Evolutionary conservation across 2,888 invertebrate genomes (phyloP), one percentile per base, ranked within the genome.

Genomic region (Helobdella robusta): DNA sequence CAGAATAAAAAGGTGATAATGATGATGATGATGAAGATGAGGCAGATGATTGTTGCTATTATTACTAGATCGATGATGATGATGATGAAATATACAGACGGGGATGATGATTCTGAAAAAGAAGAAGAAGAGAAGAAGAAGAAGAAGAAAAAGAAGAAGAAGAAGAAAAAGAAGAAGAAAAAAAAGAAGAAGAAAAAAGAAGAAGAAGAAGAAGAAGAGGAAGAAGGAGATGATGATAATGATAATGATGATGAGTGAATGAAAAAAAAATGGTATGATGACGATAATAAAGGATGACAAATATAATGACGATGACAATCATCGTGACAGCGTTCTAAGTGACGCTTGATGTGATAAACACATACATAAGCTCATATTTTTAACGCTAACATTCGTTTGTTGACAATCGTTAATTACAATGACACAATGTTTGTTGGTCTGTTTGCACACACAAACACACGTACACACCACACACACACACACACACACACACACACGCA

Each of bases 91-190:
- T 25, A 52, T 50, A 54, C 8, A 66, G 66, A 34, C 25, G 54
- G 65, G 40, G 34, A 34, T 35, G 40, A 54, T 28, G 32, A 15
- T 35, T 25, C 32, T 11, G 35, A 25, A 65, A 6, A n/a, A 36
- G 40, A 36, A 35, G 52, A 40, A 35, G 40, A 46, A 40, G 20
- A 32, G 35, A 48, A n/a, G 20, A 44, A 28, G 66, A n/a, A 35
- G 23, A 30, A 18, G 52, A 65, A 66, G 50, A 30, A 28, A 66
- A 23, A 60, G 60, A 63, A 58, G 58, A 34, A 61, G 63, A 60
- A 20, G 15, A 28, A 28, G 23, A n/a, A 34, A 63, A 36, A 62
- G 18, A 64, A 59, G 35, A 60, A 62, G 58, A 15, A n/a, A 62
- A 30, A 36, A 56, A 64, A 56, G 59, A 11, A 60, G 58, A 32